Evolutionary conservation across 2,888 invertebrate species (phyloP).

Genomic region (Philereme transversata): DNA sequence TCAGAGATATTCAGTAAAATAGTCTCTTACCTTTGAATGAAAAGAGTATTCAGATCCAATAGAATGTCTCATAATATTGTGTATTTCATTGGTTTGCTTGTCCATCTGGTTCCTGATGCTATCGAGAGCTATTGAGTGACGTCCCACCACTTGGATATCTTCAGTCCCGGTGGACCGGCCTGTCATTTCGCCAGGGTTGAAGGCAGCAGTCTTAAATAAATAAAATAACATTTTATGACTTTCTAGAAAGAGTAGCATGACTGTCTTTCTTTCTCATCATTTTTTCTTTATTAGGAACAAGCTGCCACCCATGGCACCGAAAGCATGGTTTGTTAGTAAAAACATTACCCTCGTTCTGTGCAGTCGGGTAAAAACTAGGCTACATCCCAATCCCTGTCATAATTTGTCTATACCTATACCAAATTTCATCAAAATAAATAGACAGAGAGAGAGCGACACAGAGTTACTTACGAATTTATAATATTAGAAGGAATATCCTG

Average conservation of each 20-base stretch:
- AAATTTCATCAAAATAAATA: no score
- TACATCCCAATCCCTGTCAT: no score
- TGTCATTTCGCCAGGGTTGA: constrained; percentile 75
- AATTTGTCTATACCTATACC: no score
- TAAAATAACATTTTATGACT: background rate
- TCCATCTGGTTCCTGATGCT: constrained; percentile 62
- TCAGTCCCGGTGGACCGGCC: constrained; percentile 73
- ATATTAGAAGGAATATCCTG: no score
- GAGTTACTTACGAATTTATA: background rate
- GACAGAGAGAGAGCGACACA: background rate
- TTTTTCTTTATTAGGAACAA: no score
- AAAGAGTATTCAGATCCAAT: constrained; percentile 71
- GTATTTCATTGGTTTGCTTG: constrained; percentile 66
- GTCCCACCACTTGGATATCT: constrained; percentile 48
- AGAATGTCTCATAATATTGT: constrained; percentile 72
- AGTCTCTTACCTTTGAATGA: constrained; percentile 62
- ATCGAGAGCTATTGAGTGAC: constrained; percentile 62
- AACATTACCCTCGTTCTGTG: no score
- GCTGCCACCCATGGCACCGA: no score
- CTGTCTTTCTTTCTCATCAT: no score
- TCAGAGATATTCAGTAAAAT: background rate
- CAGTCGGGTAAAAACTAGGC: no score
- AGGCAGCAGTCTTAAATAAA: constrained; percentile 60
- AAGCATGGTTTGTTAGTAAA: no score
- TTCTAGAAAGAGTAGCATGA: no score